Conservation (phyloP, 1,140 invertebrate genomes). For the Drosophila hydei region DNA sequence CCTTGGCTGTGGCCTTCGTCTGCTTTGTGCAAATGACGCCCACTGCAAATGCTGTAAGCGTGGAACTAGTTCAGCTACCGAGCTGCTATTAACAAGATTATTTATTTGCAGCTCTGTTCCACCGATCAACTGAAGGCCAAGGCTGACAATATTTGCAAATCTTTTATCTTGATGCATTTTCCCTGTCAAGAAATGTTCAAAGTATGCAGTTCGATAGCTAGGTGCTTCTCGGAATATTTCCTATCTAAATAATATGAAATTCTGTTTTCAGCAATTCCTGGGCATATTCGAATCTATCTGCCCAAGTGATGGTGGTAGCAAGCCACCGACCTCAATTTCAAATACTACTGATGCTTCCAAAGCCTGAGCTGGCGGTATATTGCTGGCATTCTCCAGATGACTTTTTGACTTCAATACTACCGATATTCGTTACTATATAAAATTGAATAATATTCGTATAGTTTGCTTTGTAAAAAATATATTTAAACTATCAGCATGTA, state of each 20-base stretch:
- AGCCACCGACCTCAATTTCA: not conserved
- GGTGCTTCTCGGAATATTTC: not conserved
- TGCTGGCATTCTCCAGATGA: no score
- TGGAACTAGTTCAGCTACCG: not conserved
- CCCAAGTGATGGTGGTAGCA: no score
- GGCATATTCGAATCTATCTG: not conserved
- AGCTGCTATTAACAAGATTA: not conserved
- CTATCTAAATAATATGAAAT: not conserved
- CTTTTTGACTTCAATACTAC: no score
- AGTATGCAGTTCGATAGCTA: no score
- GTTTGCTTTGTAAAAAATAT: conserved; percentile 16
- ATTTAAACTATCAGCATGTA: conserved; percentile 1
- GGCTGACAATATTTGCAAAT: not conserved
- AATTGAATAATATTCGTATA: not conserved
- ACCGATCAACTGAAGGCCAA: not conserved
- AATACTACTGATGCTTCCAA: not conserved
- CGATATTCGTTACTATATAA: no score
- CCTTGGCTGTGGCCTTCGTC: conserved; percentile 3
- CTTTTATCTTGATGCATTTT: not conserved
- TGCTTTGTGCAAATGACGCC: conserved; percentile 3
- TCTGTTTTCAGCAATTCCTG: not conserved
- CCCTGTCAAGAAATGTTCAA: not conserved
- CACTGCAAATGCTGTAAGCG: not conserved
- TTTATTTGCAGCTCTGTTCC: not conserved
- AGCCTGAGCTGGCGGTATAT: not conserved